Percentiles rank a stretch among this genome's conserved stretches.
These are phyloP conservation scores for Choloepus didactylus DNA, from an alignment of 2,797 vertebrate genomes.

Conservation along the genomic window DNA sequence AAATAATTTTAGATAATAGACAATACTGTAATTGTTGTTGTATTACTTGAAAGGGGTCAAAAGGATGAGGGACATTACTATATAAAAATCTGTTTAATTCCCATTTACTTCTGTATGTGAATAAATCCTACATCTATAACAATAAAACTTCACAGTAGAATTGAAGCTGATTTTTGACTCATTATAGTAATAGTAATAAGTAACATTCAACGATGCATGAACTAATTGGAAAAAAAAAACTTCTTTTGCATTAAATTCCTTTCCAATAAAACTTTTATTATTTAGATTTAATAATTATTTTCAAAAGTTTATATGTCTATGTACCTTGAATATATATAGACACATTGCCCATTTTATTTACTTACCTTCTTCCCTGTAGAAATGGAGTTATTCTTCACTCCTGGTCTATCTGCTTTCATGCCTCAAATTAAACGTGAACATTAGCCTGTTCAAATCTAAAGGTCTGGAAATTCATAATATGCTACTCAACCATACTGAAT, in stretches of 20 bases:
- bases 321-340: background rate
- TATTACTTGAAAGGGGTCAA: background rate
- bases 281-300: background rate
- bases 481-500: background rate
- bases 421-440: background rate
- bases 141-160: background rate
- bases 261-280: background rate
- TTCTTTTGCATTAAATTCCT: background rate
- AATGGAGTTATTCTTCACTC: background rate
- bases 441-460: background rate
- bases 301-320: background rate
- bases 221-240: background rate
- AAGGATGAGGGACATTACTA: no score
- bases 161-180: background rate
- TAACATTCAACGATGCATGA: background rate
- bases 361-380: background rate
- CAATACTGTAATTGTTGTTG: background rate
- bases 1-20: constrained; percentile 9
- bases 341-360: background rate
- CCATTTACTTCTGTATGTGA: background rate
- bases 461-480: background rate
- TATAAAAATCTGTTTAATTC: no score
- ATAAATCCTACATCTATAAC: background rate
- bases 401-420: background rate
- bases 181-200: background rate